Percentiles rank a stretch among this genome's conserved stretches.
phyloP scores from a whole-genome alignment of 2,797 vertebrate genomes.

The Neosilurus hyrtlii region DNA sequence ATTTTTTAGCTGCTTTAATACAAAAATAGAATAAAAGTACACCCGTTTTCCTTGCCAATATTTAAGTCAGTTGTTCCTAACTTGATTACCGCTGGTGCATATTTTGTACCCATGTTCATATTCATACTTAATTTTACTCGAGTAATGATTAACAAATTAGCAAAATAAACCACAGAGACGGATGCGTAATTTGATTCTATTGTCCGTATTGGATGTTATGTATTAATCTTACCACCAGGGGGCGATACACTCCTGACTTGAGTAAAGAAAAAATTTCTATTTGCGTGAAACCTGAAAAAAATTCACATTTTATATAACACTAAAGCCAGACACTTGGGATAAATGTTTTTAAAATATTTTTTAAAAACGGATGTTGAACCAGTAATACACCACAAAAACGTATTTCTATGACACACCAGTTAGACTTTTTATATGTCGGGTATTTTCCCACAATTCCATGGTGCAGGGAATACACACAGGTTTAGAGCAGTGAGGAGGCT shows the following conservation, averaged over 20 bases:
- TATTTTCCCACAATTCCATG: constrained; percentile 38
- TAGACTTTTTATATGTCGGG: constrained; percentile 18
- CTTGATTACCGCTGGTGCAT: background rate
- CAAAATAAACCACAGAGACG: background rate
- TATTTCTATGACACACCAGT: too few relatives aligned
- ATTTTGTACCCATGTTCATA: background rate
- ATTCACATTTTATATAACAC: background rate
- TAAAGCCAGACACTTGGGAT: background rate
- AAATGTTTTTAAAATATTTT: background rate
- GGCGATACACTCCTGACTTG: background rate
- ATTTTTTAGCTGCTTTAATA: background rate
- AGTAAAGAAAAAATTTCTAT: background rate
- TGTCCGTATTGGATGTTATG: background rate
- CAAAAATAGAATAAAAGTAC: background rate
- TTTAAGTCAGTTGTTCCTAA: too few relatives aligned
- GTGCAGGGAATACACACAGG: background rate
- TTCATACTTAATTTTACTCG: background rate
- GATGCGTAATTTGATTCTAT: background rate
- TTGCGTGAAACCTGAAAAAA: background rate
- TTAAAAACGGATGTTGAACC: background rate
- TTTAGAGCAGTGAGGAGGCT: background rate
- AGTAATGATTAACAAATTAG: background rate
- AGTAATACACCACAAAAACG: background rate
- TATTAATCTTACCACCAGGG: background rate
- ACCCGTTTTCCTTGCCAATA: background rate